phyloP scores from a whole-genome alignment of 2,888 invertebrate genomes.

The Acrobasis repandana region DNA sequence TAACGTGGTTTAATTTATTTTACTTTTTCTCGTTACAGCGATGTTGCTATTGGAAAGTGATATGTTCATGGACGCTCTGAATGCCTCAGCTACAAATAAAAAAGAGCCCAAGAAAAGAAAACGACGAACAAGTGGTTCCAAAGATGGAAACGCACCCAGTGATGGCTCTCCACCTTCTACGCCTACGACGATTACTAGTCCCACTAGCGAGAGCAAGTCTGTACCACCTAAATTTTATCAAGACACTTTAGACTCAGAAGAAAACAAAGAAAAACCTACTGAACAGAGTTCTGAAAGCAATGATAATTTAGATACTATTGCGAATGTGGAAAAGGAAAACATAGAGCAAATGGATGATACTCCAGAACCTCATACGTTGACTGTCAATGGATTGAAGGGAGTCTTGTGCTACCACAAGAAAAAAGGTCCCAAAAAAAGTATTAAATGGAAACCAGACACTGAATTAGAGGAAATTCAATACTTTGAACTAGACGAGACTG shows the following conservation, averaged over 20 bases:
- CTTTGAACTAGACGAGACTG: conserved; percentile 97
- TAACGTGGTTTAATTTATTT: neutral
- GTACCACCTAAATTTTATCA: conserved; percentile 93
- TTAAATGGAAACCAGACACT: conserved; percentile 91
- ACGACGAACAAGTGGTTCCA: conserved; percentile 87
- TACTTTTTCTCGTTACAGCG: conserved; percentile 82
- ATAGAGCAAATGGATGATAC: conserved; percentile 68
- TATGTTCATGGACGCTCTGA: conserved; percentile 96
- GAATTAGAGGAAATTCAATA: conserved; percentile 92
- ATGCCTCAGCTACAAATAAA: conserved; percentile 89
- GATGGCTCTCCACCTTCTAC: conserved; percentile 82
- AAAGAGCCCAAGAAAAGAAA: conserved; percentile 91
- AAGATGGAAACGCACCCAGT: conserved; percentile 81
- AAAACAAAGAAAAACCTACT: conserved; percentile 76
- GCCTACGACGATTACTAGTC: conserved; percentile 76
- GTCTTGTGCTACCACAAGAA: conserved; percentile 89
- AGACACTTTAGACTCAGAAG: conserved; percentile 91
- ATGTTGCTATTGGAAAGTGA: conserved; percentile 93
- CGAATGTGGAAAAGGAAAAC: conserved; percentile 45
- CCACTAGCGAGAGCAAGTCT: conserved; percentile 71
- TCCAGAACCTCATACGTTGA: conserved; percentile 68
- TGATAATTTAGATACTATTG: conserved; percentile 46
- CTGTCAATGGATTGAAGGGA: conserved; percentile 86
- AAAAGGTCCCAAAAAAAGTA: conserved; percentile 90
- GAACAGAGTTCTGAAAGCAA: conserved; percentile 53